Evolutionary conservation across 2,888 invertebrate genomes (phyloP).

Genomic region (Gryllus longicercus): DNA sequence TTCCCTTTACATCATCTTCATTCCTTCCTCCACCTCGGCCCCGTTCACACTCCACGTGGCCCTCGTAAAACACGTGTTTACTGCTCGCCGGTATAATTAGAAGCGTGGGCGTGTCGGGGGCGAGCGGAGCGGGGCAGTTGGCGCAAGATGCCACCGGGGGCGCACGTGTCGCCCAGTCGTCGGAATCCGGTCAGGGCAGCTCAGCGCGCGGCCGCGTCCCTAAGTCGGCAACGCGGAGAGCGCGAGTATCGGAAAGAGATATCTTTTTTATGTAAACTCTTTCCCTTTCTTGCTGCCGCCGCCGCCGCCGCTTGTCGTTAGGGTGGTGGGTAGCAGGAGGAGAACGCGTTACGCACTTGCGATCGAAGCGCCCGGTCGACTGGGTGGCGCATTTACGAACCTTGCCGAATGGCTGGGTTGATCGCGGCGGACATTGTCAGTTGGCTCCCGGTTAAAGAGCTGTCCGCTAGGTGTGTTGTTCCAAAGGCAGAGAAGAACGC

Average conservation of each 20-base stretch:
- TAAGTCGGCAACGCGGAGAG: not conserved
- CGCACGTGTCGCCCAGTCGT: not conserved
- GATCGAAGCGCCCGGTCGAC: not conserved
- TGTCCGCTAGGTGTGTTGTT: too few relatives aligned
- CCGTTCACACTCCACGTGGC: not conserved
- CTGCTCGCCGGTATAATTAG: not conserved
- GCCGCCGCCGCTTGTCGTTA: not conserved
- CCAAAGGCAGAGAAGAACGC: too few relatives aligned
- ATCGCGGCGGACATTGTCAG: too few relatives aligned
- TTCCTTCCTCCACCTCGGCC: too few relatives aligned
- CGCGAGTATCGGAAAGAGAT: not conserved
- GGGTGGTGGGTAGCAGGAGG: not conserved
- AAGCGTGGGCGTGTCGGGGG: not conserved
- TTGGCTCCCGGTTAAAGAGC: too few relatives aligned
- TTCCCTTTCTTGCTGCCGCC: not conserved
- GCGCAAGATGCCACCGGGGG: not conserved
- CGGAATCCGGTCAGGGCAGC: not conserved
- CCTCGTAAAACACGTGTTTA: constrained; percentile 2
- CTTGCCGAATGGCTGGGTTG: not conserved
- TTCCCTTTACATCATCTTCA: too few relatives aligned
- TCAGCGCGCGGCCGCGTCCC: not conserved
- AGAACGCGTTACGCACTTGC: not conserved
- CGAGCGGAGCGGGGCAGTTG: not conserved
- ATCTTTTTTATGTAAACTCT: constrained; percentile 1
- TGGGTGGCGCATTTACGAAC: not conserved